These are phyloP conservation scores for Callithrix jacchus DNA, from an alignment of 2,113 vertebrate genomes.

Conservation along the genomic window DNA sequence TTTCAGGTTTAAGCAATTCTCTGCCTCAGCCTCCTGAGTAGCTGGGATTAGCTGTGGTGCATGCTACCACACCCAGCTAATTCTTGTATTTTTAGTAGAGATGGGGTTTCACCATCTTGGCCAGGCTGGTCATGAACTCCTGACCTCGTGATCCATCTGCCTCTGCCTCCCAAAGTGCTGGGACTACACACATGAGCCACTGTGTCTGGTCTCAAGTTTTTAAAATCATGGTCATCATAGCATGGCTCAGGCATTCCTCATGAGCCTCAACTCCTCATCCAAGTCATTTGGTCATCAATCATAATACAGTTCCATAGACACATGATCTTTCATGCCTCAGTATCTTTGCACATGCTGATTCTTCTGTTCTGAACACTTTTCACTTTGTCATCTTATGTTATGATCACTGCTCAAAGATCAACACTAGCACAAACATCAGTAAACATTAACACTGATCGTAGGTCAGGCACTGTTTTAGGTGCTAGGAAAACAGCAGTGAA, in stretches of 20 bases:
- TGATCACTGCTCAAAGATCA: not conserved
- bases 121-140: too few relatives aligned
- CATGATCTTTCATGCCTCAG: not conserved
- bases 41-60: too few relatives aligned
- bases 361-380: not conserved
- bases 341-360: not conserved
- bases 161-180: too few relatives aligned
- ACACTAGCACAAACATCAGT: not conserved
- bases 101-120: too few relatives aligned
- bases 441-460: not conserved
- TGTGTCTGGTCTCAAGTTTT: too few relatives aligned
- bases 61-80: too few relatives aligned
- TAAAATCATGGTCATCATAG: not conserved
- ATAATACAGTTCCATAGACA: not conserved
- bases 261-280: not conserved
- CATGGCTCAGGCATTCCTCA: not conserved
- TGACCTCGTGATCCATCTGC: too few relatives aligned
- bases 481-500: not conserved
- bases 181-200: too few relatives aligned
- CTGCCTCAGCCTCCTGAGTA: too few relatives aligned
- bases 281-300: not conserved
- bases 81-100: too few relatives aligned
- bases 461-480: not conserved
- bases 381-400: not conserved
- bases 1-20: too few relatives aligned